Evolutionary conservation across 2,113 vertebrate genomes (phyloP).

Genomic region (Protobothrops flavoviridis): DNA sequence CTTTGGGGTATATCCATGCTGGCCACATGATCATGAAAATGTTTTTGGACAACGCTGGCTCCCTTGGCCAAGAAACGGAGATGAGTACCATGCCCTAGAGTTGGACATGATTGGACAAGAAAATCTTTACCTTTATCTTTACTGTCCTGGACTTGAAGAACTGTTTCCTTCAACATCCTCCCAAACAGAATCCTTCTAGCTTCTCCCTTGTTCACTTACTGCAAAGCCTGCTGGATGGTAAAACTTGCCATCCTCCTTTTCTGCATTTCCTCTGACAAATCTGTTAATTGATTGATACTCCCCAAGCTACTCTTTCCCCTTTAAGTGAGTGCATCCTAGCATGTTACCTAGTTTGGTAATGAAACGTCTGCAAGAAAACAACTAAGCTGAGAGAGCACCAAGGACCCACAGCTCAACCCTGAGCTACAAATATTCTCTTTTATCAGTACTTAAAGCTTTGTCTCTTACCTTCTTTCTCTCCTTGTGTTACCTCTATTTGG

Average conservation of each 20-base stretch:
- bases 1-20: no score
- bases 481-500: background rate
- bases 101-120: no score
- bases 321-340: background rate
- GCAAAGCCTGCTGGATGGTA: background rate
- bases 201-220: background rate
- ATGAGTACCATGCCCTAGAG: no score
- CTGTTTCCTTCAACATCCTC: background rate
- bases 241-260: background rate
- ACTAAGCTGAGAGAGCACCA: background rate
- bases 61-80: no score
- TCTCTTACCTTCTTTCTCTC: background rate
- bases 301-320: background rate
- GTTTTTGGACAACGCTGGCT: no score
- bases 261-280: background rate
- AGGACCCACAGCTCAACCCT: background rate
- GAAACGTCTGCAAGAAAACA: background rate
- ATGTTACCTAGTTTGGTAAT: background rate
- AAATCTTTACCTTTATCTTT: no score
- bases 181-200: background rate
- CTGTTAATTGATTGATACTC: background rate
- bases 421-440: background rate
- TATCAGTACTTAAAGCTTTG: background rate
- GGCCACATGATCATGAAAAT: no score
- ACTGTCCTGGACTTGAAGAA: background rate